These are phyloP conservation scores for Clarias magur DNA, from an alignment of 2,113 vertebrate species.

Conservation along the genomic window DNA sequence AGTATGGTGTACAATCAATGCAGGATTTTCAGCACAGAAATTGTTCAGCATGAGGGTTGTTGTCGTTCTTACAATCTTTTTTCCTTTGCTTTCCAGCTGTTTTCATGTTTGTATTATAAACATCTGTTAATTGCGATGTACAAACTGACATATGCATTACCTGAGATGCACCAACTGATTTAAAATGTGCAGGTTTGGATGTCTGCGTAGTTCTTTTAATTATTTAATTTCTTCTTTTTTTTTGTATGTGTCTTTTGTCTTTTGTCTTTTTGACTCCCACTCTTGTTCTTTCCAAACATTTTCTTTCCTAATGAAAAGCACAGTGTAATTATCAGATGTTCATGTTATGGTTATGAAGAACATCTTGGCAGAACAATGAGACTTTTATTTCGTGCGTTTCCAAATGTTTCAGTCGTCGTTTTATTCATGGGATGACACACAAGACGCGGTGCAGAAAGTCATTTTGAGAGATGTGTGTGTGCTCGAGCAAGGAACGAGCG, in stretches of 20 bases:
- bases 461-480: background rate
- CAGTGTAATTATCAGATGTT: conserved; percentile 4
- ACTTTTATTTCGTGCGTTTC: background rate
- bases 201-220: background rate
- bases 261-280: background rate
- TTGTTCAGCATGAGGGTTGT: background rate
- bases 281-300: background rate
- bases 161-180: background rate
- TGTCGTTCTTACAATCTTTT: background rate
- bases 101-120: background rate
- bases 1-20: background rate
- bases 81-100: background rate
- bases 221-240: too few species aligned
- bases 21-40: background rate
- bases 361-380: background rate
- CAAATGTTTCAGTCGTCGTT: background rate
- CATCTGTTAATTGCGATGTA: background rate
- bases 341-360: conserved; percentile 1
- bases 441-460: background rate
- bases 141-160: background rate
- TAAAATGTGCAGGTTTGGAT: background rate
- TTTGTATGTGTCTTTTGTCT: background rate
- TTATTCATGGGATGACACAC: background rate
- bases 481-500: background rate
- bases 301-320: background rate